Evolutionary conservation across 2,888 invertebrate species (phyloP).

Genomic region (Diaperis boleti): DNA sequence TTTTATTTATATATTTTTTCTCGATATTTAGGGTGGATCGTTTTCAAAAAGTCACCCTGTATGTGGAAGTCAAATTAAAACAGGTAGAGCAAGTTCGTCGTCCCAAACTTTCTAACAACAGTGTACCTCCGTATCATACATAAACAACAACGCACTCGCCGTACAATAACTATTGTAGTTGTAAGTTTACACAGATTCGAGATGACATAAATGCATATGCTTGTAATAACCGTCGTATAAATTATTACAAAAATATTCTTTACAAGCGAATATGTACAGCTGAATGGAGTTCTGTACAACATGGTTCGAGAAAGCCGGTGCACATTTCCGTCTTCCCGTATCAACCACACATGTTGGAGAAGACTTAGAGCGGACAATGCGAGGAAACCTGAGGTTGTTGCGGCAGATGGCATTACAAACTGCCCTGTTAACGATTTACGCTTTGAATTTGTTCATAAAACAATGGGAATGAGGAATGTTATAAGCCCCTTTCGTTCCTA

Average conservation of each 20-base stretch:
- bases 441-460: background rate
- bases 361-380: constrained; percentile 32
- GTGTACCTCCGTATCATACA: background rate
- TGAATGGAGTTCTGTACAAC: constrained; percentile 18
- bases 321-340: constrained; percentile 32
- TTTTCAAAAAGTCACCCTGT: no score
- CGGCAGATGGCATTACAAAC: constrained; percentile 31
- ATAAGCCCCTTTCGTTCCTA: no score
- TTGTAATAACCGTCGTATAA: constrained; percentile 17
- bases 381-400: constrained; percentile 30
- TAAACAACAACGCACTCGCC: constrained; percentile 11
- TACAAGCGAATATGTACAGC: constrained; percentile 8
- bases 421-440: constrained; percentile 8
- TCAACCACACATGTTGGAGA: constrained; percentile 30
- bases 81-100: no score
- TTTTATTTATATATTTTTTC: no score
- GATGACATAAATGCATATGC: constrained; percentile 21
- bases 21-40: no score
- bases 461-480: background rate
- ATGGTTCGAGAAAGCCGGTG: constrained; percentile 6
- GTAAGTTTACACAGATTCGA: constrained; percentile 18
- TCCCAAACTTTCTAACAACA: no score
- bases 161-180: constrained; percentile 5
- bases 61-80: no score
- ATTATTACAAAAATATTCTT: constrained; percentile 15